Percentiles rank a stretch among this genome's conserved stretches.
Evolutionary conservation across 1,140 invertebrate species (phyloP).

Genomic region (Diprion similis): DNA sequence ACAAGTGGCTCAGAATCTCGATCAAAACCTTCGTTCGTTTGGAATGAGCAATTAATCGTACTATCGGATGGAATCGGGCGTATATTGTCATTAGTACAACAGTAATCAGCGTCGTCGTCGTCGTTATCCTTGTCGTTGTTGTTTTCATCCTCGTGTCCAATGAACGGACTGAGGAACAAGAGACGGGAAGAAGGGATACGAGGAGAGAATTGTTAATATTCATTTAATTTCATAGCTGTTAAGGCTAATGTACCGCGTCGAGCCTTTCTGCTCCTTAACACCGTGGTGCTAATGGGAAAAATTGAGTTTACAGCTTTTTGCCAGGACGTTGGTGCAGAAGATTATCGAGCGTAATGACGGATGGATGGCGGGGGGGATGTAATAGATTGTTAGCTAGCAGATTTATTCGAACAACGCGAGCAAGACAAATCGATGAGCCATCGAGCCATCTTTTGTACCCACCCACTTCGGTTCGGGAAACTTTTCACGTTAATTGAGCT

Average conservation of each 20-base stretch:
- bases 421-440: no score
- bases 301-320: constrained; percentile 31
- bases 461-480: no score
- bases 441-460: no score
- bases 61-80: no score
- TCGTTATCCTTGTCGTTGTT: no score
- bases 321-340: constrained; percentile 20
- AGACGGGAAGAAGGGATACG: background rate
- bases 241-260: constrained; percentile 23
- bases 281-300: constrained; percentile 24
- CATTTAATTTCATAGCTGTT: constrained; percentile 40
- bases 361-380: constrained; percentile 9
- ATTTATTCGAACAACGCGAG: constrained; percentile 22
- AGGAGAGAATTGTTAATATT: constrained; percentile 31
- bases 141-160: no score
- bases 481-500: no score
- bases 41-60: no score
- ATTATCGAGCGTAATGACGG: constrained; percentile 29
- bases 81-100: no score
- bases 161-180: background rate
- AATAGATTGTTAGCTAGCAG: constrained; percentile 32
- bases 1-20: background rate
- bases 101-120: no score
- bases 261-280: constrained; percentile 19
- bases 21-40: background rate